Evolutionary conservation across 2,888 invertebrate species (phyloP).

Genomic region (Eupithecia abbreviata): DNA sequence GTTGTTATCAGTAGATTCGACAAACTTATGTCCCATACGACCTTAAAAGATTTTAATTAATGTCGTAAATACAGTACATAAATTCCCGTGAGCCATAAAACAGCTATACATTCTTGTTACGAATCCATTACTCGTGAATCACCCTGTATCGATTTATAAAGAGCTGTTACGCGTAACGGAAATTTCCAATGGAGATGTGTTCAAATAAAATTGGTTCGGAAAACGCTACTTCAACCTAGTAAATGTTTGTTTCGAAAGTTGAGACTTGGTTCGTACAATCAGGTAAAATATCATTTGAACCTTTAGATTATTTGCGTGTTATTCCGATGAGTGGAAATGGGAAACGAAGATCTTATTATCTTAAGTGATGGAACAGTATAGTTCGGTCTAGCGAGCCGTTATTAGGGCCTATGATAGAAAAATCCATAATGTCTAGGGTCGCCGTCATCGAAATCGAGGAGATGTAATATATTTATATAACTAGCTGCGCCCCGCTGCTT

Average conservation of each 20-base stretch:
- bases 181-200: conserved; percentile 22
- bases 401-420: too few species aligned
- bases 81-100: background rate
- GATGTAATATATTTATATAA: too few species aligned
- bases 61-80: background rate
- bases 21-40: background rate
- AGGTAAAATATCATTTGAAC: background rate
- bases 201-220: conserved; percentile 15
- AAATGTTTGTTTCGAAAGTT: background rate
- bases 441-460: too few species aligned
- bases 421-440: too few species aligned
- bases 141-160: conserved; percentile 19
- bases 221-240: background rate
- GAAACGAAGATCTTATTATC: background rate
- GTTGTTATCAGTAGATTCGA: background rate
- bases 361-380: too few species aligned
- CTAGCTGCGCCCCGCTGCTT: too few species aligned
- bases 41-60: conserved; percentile 10
- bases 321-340: background rate
- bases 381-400: too few species aligned
- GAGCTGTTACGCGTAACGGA: conserved; percentile 17
- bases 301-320: too few species aligned
- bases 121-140: conserved; percentile 15
- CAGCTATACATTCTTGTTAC: conserved; percentile 9
- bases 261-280: background rate